Evolutionary conservation across 2,888 invertebrate genomes (phyloP), one percentile per base, ranked within the genome.

Genomic region (Scelioninae gen. 2): DNA sequence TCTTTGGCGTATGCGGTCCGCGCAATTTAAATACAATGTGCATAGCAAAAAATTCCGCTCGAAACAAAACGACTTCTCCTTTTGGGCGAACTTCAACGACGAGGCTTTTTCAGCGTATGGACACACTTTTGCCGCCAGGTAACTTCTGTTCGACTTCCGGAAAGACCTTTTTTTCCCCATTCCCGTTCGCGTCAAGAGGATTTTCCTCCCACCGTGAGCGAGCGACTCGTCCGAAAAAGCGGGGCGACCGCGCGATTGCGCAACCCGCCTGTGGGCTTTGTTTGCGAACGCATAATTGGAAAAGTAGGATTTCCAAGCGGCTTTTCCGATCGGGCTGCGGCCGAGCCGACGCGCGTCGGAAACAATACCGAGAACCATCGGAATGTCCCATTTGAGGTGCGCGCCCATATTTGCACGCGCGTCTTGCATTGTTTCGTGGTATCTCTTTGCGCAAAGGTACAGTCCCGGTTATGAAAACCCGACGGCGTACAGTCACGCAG

Each of bases 381-480:
- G 84, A 84, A 84, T 84, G 84, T 84, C 81, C 84, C 84, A 84
- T 84, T 84, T 82, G 84, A 83, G 81, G 83, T 83, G 80, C 83
- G 82, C 84, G 82, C 84, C 84, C 84, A 84, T 84, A 84, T 84
- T 84, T 82, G 82, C 82, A 81, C 81, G 80, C 78, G 78, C 77
- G 69, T 81, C 81, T 83, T 81, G 82, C 84, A 84, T 84, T 84
- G 84, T 84, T 83, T 83, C 82, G 81, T 78, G 80, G 81, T 84
- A 83, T 84, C 83, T 84, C 80, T 74, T 80, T 75, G 78, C 79
- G 80, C 80, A 79, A 78, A 79, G 79, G 83, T 81, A 81, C 80
- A 81, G 81, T 80, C 81, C 76, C 76, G 74, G 73, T 76, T 78
- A 76, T 78, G 67, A 73, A 72, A 68, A 60, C 9, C 9, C 41